Evolutionary conservation across 2,113 vertebrate species (phyloP).

Genomic region (Eudorcas thomsonii): DNA sequence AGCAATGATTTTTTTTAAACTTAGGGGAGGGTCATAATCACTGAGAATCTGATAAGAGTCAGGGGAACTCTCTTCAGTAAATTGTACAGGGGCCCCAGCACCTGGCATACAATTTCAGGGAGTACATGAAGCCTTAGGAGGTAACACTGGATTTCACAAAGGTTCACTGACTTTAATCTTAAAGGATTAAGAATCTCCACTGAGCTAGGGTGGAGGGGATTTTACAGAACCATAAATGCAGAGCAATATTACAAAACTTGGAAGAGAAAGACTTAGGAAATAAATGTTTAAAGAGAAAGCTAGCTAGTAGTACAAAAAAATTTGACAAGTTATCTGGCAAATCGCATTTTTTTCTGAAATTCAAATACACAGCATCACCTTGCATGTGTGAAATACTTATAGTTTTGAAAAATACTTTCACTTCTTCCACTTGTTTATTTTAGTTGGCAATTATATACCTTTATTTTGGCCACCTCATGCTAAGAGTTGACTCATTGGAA

Average conservation of each 20-base stretch:
- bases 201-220: neutral
- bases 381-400: neutral
- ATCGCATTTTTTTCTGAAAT: neutral
- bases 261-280: neutral
- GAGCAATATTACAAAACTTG: neutral
- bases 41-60: neutral
- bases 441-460: neutral
- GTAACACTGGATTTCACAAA: neutral
- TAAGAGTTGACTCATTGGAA: too few species aligned
- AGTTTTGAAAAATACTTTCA: neutral
- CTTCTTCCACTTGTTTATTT: neutral
- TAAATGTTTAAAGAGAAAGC: neutral
- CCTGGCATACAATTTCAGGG: neutral
- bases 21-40: too few species aligned
- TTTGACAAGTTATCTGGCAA: neutral
- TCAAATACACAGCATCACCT: constrained; percentile 20
- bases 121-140: neutral
- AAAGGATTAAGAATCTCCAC: neutral
- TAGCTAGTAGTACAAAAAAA: neutral
- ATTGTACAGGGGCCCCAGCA: neutral
- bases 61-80: neutral
- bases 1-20: neutral
- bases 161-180: neutral
- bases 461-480: neutral
- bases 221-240: neutral